These are phyloP conservation scores for Azemiops feae DNA, from an alignment of 2,113 vertebrate species.

Conservation along the genomic window DNA sequence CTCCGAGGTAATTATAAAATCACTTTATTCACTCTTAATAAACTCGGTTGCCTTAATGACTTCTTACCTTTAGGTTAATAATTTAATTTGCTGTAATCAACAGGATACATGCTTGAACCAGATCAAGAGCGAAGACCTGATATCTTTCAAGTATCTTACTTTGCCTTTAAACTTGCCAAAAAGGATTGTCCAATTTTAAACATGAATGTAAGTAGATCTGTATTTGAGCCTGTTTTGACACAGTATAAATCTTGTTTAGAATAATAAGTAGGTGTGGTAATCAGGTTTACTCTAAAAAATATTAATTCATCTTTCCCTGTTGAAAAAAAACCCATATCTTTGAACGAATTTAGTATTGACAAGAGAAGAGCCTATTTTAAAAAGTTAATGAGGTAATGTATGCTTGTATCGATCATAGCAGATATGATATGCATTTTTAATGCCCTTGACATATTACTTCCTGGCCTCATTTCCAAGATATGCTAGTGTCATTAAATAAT, in stretches of 20 bases:
- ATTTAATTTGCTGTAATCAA: slow-evolving; percentile 8
- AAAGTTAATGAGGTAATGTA: neutral
- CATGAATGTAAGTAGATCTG: slow-evolving; percentile 83
- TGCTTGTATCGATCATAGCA: neutral
- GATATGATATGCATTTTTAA: neutral
- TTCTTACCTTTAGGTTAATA: neutral
- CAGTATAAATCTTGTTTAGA: neutral
- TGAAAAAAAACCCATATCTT: neutral
- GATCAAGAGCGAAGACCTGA: slow-evolving; percentile 92
- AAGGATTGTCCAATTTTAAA: slow-evolving; percentile 93
- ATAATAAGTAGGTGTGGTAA: neutral
- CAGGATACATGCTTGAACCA: slow-evolving; percentile 97
- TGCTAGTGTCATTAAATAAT: neutral
- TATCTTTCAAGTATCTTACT: slow-evolving; percentile 94
- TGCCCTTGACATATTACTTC: neutral
- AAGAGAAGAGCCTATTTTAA: neutral
- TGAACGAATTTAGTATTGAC: neutral
- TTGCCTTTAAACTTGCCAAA: slow-evolving; percentile 93
- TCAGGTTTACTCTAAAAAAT: neutral
- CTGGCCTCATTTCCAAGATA: neutral
- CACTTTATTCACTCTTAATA: neutral
- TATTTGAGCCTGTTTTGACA: slow-evolving; percentile 23
- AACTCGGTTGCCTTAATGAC: neutral
- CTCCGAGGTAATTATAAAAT: neutral
- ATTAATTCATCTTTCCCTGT: neutral